These are phyloP conservation scores for Fistularia tabacaria DNA, from an alignment of 2,797 vertebrate species.

Conservation along the genomic window DNA sequence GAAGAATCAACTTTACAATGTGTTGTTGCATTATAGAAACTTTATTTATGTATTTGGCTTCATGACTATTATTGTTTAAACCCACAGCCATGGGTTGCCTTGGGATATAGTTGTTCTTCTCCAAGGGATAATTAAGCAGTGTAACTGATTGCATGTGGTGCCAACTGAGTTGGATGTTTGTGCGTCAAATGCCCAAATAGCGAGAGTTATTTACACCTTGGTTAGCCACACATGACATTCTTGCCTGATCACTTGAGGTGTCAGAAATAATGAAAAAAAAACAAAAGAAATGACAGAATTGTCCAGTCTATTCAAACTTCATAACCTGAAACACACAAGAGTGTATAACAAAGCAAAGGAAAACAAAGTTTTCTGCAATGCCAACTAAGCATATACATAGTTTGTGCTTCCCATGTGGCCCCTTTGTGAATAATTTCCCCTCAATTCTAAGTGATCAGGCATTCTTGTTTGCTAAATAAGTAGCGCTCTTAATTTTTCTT, in stretches of 20 bases:
- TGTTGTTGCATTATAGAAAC: too few species aligned
- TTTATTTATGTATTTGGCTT: too few species aligned
- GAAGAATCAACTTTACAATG: too few species aligned
- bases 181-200: slow-evolving; percentile 26
- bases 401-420: slow-evolving; percentile 44
- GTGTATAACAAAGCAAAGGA: not conserved
- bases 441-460: slow-evolving; percentile 79
- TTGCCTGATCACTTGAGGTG: slow-evolving; percentile 2
- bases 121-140: slow-evolving; percentile 55
- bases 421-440: slow-evolving; percentile 54
- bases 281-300: slow-evolving; percentile 14
- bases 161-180: slow-evolving; percentile 37
- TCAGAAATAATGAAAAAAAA: slow-evolving; percentile 16
- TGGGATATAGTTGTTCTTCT: slow-evolving; percentile 46
- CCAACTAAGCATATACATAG: slow-evolving; percentile 47
- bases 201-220: slow-evolving; percentile 40
- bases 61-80: too few species aligned
- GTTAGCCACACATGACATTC: slow-evolving; percentile 32
- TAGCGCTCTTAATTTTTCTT: slow-evolving; percentile 89
- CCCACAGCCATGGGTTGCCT: slow-evolving; percentile 24
- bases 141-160: slow-evolving; percentile 44
- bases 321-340: slow-evolving; percentile 28
- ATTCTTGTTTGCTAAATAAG: slow-evolving; percentile 83
- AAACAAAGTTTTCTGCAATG: slow-evolving; percentile 40
- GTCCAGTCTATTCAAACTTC: slow-evolving; percentile 18